These are phyloP conservation scores for Ormia ochracea DNA, from an alignment of 2,888 invertebrate species.

Conservation along the genomic window DNA sequence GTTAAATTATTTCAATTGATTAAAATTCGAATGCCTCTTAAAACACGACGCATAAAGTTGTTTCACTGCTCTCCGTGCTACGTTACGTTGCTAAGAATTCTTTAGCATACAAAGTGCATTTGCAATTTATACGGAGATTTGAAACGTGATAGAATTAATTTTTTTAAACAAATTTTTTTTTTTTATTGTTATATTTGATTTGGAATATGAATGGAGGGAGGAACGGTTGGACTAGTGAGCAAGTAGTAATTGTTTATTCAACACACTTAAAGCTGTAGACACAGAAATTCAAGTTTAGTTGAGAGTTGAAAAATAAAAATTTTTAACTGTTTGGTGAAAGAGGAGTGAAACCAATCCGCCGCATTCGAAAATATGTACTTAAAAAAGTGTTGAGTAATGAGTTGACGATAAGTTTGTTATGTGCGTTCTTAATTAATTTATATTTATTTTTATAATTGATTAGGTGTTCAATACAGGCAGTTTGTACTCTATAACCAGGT, in stretches of 20 bases:
- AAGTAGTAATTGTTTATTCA: background rate
- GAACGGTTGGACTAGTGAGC: background rate
- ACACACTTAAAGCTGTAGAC: background rate
- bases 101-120: slow-evolving; percentile 37
- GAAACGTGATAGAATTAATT: slow-evolving; percentile 48
- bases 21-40: slow-evolving; percentile 7
- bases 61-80: background rate
- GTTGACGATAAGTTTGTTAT: background rate
- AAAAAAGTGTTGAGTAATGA: background rate
- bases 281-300: slow-evolving; percentile 32
- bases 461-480: background rate
- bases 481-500: background rate
- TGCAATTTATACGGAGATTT: slow-evolving; percentile 20
- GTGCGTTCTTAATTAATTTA: background rate
- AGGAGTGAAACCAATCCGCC: background rate
- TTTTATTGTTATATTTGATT: slow-evolving; percentile 6
- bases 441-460: slow-evolving; percentile 9
- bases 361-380: background rate
- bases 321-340: slow-evolving; percentile 35
- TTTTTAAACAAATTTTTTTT: no score
- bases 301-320: background rate
- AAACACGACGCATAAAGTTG: background rate
- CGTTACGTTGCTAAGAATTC: background rate
- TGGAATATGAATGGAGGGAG: background rate
- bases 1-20: background rate